These are phyloP conservation scores for Ruditapes philippinarum DNA, from an alignment of 1,140 invertebrate species.

Conservation along the genomic window DNA sequence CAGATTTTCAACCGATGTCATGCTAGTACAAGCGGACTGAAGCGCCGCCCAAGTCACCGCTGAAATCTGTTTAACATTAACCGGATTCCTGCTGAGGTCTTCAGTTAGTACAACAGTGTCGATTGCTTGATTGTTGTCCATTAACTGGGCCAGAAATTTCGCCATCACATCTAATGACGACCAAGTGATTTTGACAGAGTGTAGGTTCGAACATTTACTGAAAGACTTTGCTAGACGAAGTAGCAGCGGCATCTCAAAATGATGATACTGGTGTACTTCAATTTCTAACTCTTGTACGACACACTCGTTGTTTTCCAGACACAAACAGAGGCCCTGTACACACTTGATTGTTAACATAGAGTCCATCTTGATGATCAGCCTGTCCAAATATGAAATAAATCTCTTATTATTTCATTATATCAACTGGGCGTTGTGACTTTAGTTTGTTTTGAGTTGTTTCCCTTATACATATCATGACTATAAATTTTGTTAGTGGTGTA, in stretches of 20 bases:
- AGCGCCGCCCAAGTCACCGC: slow-evolving; percentile 76
- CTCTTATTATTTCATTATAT: too few relatives aligned
- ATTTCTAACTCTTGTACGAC: slow-evolving; percentile 74
- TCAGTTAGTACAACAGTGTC: slow-evolving; percentile 64
- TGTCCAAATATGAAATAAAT: too few relatives aligned
- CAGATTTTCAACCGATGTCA: slow-evolving; percentile 69
- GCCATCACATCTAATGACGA: slow-evolving; percentile 71
- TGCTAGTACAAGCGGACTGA: slow-evolving; percentile 73
- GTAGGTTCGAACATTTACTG: slow-evolving; percentile 54
- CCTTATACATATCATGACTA: too few relatives aligned
- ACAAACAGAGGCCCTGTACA: slow-evolving; percentile 68
- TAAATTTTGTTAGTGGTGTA: too few relatives aligned
- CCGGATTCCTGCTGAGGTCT: slow-evolving; percentile 60
- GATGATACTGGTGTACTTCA: slow-evolving; percentile 69
- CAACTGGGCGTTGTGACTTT: too few relatives aligned
- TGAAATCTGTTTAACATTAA: slow-evolving; percentile 48
- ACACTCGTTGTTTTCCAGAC: slow-evolving; percentile 54
- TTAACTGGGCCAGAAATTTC: slow-evolving; percentile 69
- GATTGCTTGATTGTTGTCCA: slow-evolving; percentile 55
- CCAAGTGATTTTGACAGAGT: slow-evolving; percentile 74
- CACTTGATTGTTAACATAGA: slow-evolving; percentile 66
- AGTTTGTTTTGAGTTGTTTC: too few relatives aligned
- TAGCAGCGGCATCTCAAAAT: slow-evolving; percentile 63
- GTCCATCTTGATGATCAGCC: slow-evolving; percentile 70
- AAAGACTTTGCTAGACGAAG: slow-evolving; percentile 65